Conservation (phyloP, 2,888 invertebrate genomes). For the Parnassius orleans region DNA sequence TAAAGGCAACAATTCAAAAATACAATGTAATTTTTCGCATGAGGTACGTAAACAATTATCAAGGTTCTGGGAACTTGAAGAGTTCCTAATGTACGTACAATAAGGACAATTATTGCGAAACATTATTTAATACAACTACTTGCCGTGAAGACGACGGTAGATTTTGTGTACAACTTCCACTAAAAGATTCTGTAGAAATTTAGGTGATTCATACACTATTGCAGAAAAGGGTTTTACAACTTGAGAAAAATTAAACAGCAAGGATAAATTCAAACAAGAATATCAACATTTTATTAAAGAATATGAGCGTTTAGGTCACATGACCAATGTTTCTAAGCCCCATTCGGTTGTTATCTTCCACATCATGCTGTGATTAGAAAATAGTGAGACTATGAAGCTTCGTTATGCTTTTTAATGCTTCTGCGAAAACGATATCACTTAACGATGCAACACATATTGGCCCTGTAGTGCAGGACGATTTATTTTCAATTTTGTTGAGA, state of each 20-base stretch:
- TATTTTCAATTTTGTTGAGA: no score
- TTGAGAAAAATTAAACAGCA: no score
- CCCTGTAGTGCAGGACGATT: no score
- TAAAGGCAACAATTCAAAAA: not conserved
- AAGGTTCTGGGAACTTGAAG: not conserved
- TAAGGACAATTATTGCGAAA: not conserved
- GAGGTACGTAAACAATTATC: not conserved
- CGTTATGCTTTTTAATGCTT: no score
- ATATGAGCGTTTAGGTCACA: not conserved
- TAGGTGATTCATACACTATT: no score
- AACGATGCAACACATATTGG: no score
- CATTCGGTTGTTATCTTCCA: not conserved
- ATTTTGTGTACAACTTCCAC: not conserved
- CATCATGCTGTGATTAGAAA: no score
- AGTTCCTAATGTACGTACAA: not conserved
- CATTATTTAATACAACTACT: not conserved
- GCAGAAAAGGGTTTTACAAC: no score
- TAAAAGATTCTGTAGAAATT: no score
- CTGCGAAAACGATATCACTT: no score
- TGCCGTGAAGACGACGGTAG: not conserved
- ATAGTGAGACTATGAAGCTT: no score
- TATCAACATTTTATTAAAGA: not conserved
- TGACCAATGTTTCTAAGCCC: not conserved
- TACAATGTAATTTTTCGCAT: not conserved
- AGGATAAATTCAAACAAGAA: no score